Base-by-base conservation (phyloP, 2,113 vertebrate genomes). In the Tenebrosternarchus preto region DNA sequence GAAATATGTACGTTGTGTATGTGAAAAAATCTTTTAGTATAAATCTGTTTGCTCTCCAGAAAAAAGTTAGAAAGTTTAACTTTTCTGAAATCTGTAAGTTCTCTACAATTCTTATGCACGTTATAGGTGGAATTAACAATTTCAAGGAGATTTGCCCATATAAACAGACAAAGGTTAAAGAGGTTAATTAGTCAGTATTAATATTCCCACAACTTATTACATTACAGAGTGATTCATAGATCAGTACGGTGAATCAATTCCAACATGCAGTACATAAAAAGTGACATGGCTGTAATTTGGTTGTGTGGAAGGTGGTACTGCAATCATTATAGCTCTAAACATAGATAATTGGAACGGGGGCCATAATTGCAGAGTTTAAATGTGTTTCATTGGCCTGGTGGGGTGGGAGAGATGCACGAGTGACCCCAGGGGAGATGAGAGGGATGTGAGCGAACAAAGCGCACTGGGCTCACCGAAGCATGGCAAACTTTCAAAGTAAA, bases 401-500 rank as follows among this genome's bases (percentile, higher is more conserved):
- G 31, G 68, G 60, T 25, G 39, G 25, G 57, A 22, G 20, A 69
- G 39, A 59, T 24, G 46, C 29, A 8, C 20, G 50, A 63, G 76
- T n/a, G 57, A 60, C 50, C 17, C 25, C 55, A 27, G 29, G 16
- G 31, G 53, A 73, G 74, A 84, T 73, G 66, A 77, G 68, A 73
- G 73, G 57, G 64, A 76, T 67, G 56, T 25, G 27, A 66, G 57
- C 57, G 29, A 73, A 80, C 73, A 78, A n/a, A 74, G 66, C 64
- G 82, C 27, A 24, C 36, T 61, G 29, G 63, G 73, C 39, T 83
- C 78, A 12, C n/a, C 43, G 61, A 61, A 78, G 76, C 64, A 83
- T 78, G 75, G 20, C 20, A 73, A 83, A 84, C 20, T 69, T 81
- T 81, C 78, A 86, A 88, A 82, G 80, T 64, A 83, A 78, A 85